Conservation (phyloP, 2,888 invertebrate species). For the Pristionchus fissidentatus region DNA sequence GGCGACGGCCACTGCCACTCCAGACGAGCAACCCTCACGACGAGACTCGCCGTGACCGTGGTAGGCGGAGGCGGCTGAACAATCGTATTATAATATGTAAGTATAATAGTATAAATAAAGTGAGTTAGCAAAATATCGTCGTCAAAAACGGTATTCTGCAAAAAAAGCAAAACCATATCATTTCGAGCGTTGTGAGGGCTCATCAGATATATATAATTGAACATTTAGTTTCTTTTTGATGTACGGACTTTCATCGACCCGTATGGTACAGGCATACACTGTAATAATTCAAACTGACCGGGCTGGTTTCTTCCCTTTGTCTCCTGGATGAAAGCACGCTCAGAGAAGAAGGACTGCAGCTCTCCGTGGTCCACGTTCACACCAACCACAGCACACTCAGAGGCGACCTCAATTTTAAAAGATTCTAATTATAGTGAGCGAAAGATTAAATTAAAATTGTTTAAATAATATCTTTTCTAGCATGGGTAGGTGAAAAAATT, state of each 20-base stretch:
- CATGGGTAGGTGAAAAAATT: too few species aligned
- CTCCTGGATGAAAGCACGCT: slow-evolving; percentile 46
- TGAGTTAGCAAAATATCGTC: not conserved
- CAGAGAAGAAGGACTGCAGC: slow-evolving; percentile 42
- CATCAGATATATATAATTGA: not conserved
- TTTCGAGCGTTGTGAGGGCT: not conserved
- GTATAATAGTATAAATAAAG: not conserved
- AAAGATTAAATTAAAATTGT: not conserved
- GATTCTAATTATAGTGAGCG: not conserved
- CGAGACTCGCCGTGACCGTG: slow-evolving; percentile 43
- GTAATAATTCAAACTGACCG: not conserved
- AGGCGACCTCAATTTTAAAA: not conserved
- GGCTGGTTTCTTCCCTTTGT: slow-evolving; percentile 25
- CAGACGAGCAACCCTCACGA: slow-evolving; percentile 1
- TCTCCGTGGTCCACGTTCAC: slow-evolving; percentile 47
- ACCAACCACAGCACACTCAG: slow-evolving; percentile 42
- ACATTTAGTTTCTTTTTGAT: too few species aligned
- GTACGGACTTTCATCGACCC: too few species aligned
- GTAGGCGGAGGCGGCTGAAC: slow-evolving; percentile 18
- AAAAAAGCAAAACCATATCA: not conserved
- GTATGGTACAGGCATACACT: too few species aligned
- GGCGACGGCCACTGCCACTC: slow-evolving; percentile 26
- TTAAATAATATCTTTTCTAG: too few species aligned
- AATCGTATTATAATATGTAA: not conserved
- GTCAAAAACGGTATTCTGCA: not conserved